phyloP scores from a whole-genome alignment of 2,888 invertebrate genomes.

The Mechanitis mazaeus region DNA sequence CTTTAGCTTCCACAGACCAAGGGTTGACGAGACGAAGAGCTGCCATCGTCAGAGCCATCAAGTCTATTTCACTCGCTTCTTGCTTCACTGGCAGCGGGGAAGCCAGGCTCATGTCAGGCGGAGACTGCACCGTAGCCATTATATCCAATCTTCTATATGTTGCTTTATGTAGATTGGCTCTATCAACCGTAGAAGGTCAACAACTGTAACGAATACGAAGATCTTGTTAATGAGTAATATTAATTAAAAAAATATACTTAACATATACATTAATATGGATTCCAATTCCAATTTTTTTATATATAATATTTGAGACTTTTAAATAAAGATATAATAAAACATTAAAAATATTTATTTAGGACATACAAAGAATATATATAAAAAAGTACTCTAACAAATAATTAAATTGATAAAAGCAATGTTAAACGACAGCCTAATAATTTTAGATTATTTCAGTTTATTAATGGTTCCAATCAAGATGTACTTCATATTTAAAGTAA shows the following conservation, averaged over 20 bases:
- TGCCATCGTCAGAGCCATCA: conserved; percentile 68
- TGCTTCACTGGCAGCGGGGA: conserved; percentile 50
- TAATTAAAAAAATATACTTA: conserved; percentile 29
- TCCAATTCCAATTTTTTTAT: no score
- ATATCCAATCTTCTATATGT: conserved; percentile 20
- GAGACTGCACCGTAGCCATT: conserved; percentile 65
- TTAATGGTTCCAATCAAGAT: no score
- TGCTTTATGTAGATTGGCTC: conserved; percentile 3
- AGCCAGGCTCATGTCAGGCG: conserved; percentile 53
- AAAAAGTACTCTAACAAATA: no score
- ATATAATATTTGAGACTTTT: no score
- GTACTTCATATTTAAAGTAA: no score
- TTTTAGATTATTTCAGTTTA: no score
- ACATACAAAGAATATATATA: no score
- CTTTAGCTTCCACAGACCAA: conserved; percentile 52
- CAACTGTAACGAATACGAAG: conserved; percentile 17
- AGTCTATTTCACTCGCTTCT: conserved; percentile 55
- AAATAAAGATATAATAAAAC: no score
- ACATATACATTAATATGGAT: no score
- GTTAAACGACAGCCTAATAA: no score
- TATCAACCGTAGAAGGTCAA: conserved; percentile 14
- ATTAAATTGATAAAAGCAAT: background rate
- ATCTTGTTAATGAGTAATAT: conserved; percentile 36
- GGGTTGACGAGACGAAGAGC: conserved; percentile 67
- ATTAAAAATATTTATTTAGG: no score